Evolutionary conservation across 1,140 invertebrate species (phyloP).

Genomic region (Panulirus ornatus): DNA sequence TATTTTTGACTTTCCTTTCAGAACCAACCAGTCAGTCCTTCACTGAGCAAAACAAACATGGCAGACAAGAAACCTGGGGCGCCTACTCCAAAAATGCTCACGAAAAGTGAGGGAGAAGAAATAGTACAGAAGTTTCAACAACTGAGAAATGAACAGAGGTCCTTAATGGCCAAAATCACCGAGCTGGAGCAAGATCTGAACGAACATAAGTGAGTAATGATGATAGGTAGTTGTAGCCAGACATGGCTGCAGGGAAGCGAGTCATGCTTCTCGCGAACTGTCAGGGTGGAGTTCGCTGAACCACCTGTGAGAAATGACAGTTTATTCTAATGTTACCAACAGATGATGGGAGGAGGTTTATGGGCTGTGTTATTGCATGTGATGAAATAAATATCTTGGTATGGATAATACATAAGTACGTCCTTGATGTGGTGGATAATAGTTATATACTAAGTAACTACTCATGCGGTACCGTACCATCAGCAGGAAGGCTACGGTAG

Average conservation of each 20-base stretch:
- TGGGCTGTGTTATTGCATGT: too few relatives aligned
- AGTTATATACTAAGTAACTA: too few relatives aligned
- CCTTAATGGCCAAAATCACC: conserved; percentile 89
- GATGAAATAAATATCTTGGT: too few relatives aligned
- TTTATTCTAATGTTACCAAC: too few relatives aligned
- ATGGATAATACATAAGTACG: too few relatives aligned
- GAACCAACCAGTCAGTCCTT: not conserved
- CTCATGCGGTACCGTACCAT: too few relatives aligned
- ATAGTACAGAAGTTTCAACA: conserved; percentile 91
- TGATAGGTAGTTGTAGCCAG: not conserved
- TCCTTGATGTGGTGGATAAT: too few relatives aligned
- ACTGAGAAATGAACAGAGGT: conserved; percentile 91
- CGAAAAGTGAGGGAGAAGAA: conserved; percentile 83
- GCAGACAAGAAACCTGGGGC: conserved; percentile 48
- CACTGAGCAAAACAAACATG: conserved; percentile 43
- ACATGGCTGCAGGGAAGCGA: not conserved
- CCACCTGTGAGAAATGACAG: too few relatives aligned
- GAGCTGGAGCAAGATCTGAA: conserved; percentile 95
- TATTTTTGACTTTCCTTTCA: too few relatives aligned
- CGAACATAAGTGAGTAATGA: conserved; percentile 91
- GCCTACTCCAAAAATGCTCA: conserved; percentile 39
- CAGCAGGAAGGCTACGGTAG: too few relatives aligned
- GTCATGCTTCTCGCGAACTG: not conserved
- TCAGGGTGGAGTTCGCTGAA: too few relatives aligned
- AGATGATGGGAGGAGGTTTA: too few relatives aligned